These are phyloP conservation scores for Eupithecia subumbrata DNA, from an alignment of 2,888 invertebrate genomes.

Conservation along the genomic window DNA sequence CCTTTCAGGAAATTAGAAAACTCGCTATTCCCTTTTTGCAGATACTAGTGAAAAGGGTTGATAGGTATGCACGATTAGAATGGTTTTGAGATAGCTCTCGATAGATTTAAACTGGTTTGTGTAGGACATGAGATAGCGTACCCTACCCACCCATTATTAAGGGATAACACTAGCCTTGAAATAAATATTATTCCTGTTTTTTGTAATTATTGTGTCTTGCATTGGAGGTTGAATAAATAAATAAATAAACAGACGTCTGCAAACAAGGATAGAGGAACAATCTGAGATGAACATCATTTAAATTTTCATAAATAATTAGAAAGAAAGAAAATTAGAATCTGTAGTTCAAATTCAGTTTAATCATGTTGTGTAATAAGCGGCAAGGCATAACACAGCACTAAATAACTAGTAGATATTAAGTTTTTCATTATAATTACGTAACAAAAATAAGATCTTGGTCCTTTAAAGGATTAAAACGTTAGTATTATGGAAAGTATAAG, in stretches of 20 bases:
- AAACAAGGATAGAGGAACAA: too few relatives aligned
- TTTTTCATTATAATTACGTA: not conserved
- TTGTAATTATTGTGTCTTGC: too few relatives aligned
- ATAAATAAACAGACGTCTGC: too few relatives aligned
- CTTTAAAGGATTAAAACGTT: not conserved
- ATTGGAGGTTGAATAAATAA: too few relatives aligned
- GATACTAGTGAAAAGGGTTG: constrained; percentile 49
- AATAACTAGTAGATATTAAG: not conserved
- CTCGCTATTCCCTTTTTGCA: constrained; percentile 45
- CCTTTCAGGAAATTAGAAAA: constrained; percentile 55
- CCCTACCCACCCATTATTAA: too few relatives aligned
- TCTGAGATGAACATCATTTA: too few relatives aligned
- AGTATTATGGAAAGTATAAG: not conserved
- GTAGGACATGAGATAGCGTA: not conserved
- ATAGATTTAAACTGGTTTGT: constrained; percentile 1
- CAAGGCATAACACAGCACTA: not conserved
- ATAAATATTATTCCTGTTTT: too few relatives aligned
- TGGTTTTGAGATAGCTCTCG: constrained; percentile 19
- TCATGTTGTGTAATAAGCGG: too few relatives aligned
- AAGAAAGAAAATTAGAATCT: not conserved
- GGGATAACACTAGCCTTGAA: too few relatives aligned
- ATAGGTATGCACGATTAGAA: constrained; percentile 39
- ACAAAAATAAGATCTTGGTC: not conserved
- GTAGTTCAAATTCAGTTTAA: not conserved
- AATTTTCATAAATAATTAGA: too few relatives aligned